Evolutionary conservation across 2,797 vertebrate genomes (phyloP).

Genomic region (Crypturellus tataupa): DNA sequence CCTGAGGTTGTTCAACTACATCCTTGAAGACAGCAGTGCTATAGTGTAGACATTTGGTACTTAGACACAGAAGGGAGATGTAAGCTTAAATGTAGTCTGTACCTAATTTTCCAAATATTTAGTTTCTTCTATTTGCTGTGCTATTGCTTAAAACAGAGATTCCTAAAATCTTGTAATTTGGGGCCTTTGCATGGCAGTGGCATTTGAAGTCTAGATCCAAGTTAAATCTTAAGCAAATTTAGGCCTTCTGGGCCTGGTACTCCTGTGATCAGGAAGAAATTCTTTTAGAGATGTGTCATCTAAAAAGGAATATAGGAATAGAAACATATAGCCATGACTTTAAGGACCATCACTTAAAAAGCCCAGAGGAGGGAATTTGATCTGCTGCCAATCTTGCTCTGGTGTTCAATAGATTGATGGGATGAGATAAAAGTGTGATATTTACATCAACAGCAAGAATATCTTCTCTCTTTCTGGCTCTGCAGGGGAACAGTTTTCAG

Average conservation of each 20-base stretch:
- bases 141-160: not conserved
- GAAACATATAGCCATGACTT: not conserved
- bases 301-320: not conserved
- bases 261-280: not conserved
- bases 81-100: not conserved
- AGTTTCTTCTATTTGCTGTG: not conserved
- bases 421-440: not conserved
- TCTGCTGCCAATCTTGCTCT: not conserved
- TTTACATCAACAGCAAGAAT: not conserved
- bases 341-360: not conserved
- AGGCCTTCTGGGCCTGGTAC: not conserved
- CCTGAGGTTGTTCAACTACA: not conserved
- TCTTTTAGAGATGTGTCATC: fast-evolving
- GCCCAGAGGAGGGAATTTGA: not conserved
- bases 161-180: not conserved
- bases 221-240: not conserved
- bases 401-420: not conserved
- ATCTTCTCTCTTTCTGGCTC: not conserved
- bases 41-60: not conserved
- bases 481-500: slow-evolving; percentile 77
- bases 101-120: not conserved
- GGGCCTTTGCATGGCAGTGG: not conserved
- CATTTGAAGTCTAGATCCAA: not conserved
- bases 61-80: not conserved
- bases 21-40: not conserved